Conservation (phyloP, 2,888 invertebrate species). For the Diaprepes abbreviatus region DNA sequence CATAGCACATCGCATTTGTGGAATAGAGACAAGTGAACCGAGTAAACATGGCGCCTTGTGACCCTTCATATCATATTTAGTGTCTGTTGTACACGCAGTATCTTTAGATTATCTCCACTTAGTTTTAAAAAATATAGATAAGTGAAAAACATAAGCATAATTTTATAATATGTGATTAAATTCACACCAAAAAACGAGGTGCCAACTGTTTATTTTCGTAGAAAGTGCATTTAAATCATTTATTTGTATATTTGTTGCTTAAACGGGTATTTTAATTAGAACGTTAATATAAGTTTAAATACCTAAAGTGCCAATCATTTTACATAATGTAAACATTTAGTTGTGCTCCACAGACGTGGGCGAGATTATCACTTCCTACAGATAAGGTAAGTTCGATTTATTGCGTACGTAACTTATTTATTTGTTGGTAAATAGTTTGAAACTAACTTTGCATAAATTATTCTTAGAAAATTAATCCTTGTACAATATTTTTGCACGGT, state of each 20-base stretch:
- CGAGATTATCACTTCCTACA: constrained; percentile 53
- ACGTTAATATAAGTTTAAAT: constrained; percentile 4
- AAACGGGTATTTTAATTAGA: constrained; percentile 14
- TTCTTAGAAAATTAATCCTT: constrained; percentile 43
- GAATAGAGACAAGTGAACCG: constrained; percentile 61
- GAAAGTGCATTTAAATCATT: constrained; percentile 20
- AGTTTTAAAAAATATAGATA: constrained; percentile 27
- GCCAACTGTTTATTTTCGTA: constrained; percentile 21
- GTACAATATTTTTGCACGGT: constrained; percentile 65
- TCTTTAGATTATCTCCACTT: constrained; percentile 56
- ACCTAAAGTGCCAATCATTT: constrained; percentile 37
- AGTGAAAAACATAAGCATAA: constrained; percentile 21
- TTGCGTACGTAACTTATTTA: constrained; percentile 27
- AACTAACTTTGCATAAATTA: constrained; percentile 19
- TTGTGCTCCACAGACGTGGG: constrained; percentile 52
- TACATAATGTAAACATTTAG: constrained; percentile 45
- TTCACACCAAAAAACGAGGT: constrained; percentile 15
- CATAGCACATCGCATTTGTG: constrained; percentile 53
- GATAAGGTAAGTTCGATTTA: constrained; percentile 54
- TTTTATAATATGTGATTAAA: constrained; percentile 16
- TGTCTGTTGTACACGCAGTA: constrained; percentile 60
- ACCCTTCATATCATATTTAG: constrained; percentile 68
- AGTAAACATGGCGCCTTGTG: constrained; percentile 69
- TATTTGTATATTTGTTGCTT: constrained; percentile 11
- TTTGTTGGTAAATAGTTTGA: not conserved